Percentiles rank a stretch among this genome's conserved stretches.
These are phyloP conservation scores for Neotoxoptera formosana DNA, from an alignment of 1,140 invertebrate genomes.

Conservation along the genomic window DNA sequence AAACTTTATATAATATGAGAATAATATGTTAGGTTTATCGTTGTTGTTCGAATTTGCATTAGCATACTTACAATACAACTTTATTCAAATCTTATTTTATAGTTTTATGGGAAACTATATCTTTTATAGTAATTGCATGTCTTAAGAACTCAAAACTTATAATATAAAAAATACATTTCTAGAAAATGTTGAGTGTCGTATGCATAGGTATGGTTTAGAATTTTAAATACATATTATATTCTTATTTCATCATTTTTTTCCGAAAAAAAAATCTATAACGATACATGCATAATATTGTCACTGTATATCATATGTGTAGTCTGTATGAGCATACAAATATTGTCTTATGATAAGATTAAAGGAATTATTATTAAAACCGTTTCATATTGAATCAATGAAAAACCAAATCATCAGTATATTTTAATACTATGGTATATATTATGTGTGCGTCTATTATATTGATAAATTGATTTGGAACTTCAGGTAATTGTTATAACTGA, in stretches of 20 bases:
- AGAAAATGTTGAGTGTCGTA: not conserved
- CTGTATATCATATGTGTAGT: not conserved
- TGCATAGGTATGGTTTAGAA: not conserved
- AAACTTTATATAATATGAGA: not conserved
- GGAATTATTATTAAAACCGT: not conserved
- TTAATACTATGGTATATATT: not conserved
- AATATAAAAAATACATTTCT: not conserved
- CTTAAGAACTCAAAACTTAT: not conserved
- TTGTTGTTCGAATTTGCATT: not conserved
- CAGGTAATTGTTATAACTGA: too few species aligned
- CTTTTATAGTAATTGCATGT: constrained; percentile 1
- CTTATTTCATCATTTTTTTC: not conserved
- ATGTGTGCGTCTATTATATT: too few species aligned
- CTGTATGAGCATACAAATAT: not conserved
- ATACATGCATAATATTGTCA: not conserved
- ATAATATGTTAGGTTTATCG: constrained; percentile 6
- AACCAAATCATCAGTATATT: not conserved
- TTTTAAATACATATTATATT: not conserved
- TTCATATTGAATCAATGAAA: not conserved
- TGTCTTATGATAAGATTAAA: not conserved
- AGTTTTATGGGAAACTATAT: not conserved
- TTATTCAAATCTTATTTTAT: constrained; percentile 13
- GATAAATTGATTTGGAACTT: too few species aligned
- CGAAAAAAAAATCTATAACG: not conserved
- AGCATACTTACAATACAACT: constrained; percentile 5